These are phyloP conservation scores for Notamacropus eugenii DNA, from an alignment of 2,797 vertebrate genomes.

Conservation along the genomic window DNA sequence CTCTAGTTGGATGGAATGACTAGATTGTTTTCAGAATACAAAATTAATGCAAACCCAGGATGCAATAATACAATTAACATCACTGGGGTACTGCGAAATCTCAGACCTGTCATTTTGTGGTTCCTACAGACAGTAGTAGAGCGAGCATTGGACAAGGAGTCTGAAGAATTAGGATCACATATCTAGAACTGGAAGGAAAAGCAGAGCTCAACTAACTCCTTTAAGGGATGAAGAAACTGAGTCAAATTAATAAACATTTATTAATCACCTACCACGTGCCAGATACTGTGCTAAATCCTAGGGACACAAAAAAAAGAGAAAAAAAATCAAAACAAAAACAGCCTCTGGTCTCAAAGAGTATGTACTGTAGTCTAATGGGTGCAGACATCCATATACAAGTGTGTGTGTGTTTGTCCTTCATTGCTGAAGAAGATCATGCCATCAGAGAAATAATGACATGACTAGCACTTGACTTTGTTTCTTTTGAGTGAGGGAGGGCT, in stretches of 20 bases:
- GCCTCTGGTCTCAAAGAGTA: neutral
- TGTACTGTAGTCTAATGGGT: neutral
- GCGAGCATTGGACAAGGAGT: neutral
- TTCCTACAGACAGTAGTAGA: neutral
- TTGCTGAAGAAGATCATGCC: no score
- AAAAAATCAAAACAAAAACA: neutral
- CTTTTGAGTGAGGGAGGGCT: no score
- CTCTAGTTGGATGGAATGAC: neutral
- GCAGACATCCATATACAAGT: neutral
- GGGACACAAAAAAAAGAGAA: neutral
- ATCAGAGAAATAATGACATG: no score
- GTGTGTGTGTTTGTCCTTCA: no score
- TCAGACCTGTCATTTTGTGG: neutral
- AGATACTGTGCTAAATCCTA: neutral
- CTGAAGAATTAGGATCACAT: neutral
- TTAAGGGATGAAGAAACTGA: neutral
- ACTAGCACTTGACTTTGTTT: no score
- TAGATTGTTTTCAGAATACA: conserved; percentile 11
- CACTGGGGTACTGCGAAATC: neutral
- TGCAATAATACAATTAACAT: neutral
- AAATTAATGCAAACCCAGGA: neutral
- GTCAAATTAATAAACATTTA: neutral
- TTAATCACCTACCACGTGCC: neutral
- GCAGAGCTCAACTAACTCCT: neutral
- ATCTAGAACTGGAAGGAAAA: neutral